A percentile compares a stretch with the other conserved stretches of the same genome.
phyloP scores from a whole-genome alignment of 2,797 vertebrate genomes.

The Microctenopoma lineatum region DNA sequence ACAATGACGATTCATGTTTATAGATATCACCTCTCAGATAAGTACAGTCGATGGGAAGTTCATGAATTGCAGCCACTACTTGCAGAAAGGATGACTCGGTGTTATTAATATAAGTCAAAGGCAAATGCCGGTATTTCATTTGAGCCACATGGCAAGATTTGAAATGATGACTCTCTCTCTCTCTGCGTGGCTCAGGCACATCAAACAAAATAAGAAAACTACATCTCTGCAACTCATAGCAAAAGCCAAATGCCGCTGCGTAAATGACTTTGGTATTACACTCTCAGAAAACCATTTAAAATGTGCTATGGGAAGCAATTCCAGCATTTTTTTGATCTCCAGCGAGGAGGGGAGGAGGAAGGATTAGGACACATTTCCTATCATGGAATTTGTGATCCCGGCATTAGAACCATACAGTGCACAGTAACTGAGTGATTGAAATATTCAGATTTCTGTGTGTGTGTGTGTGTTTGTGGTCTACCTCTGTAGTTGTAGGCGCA shows the following conservation, averaged over 20 bases:
- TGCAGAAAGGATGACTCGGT: slow-evolving; percentile 37
- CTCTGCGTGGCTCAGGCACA: slow-evolving; percentile 42
- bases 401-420: slow-evolving; percentile 54
- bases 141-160: slow-evolving; percentile 35
- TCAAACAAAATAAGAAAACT: slow-evolving; percentile 57
- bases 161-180: slow-evolving; percentile 29
- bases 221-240: slow-evolving; percentile 51
- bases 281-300: slow-evolving; percentile 66
- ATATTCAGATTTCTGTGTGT: slow-evolving; percentile 48
- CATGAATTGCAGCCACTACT: slow-evolving; percentile 23
- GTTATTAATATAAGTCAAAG: slow-evolving; percentile 50
- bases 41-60: neutral
- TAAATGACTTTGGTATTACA: slow-evolving; percentile 68
- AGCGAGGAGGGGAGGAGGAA: slow-evolving; percentile 44
- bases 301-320: slow-evolving; percentile 71
- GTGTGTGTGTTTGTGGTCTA: neutral
- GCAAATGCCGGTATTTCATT: slow-evolving; percentile 50
- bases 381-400: slow-evolving; percentile 59
- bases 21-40: neutral
- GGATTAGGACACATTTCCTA: slow-evolving; percentile 66
- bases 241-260: slow-evolving; percentile 53
- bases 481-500: slow-evolving; percentile 16
- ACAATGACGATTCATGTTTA: neutral
- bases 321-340: slow-evolving; percentile 66
- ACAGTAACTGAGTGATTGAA: slow-evolving; percentile 61